These are phyloP conservation scores for Diorhabda carinulata DNA, from an alignment of 1,140 invertebrate genomes.

Conservation along the genomic window DNA sequence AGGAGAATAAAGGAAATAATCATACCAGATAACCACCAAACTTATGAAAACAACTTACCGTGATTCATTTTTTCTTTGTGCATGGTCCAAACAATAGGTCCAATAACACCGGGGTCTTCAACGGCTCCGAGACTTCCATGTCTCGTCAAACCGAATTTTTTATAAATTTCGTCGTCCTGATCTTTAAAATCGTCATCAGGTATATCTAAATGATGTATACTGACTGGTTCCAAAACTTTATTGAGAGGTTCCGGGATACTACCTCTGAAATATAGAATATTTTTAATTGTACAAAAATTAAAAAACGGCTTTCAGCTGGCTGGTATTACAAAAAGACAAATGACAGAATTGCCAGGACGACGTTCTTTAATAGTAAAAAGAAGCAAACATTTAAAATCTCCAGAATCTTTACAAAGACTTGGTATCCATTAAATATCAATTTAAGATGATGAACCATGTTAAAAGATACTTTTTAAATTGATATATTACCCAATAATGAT, in stretches of 20 bases:
- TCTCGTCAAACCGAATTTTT: conserved; percentile 40
- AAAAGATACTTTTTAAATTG: too few species aligned
- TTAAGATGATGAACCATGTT: too few species aligned
- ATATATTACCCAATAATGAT: too few species aligned
- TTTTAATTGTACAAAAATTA: neutral
- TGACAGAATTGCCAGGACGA: neutral
- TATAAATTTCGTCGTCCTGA: conserved; percentile 27
- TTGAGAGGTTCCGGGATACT: conserved; percentile 69
- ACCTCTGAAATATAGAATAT: conserved; percentile 49
- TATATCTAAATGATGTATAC: conserved; percentile 61
- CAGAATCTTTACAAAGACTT: too few species aligned
- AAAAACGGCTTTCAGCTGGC: neutral
- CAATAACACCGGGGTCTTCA: conserved; percentile 77
- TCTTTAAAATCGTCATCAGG: conserved; percentile 49
- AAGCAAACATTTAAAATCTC: too few species aligned
- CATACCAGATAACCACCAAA: too few species aligned
- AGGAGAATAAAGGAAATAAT: too few species aligned
- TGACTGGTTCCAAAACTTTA: conserved; percentile 71
- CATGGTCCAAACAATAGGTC: conserved; percentile 75
- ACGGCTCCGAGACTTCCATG: conserved; percentile 56
- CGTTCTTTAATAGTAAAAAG: neutral
- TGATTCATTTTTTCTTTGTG: conserved; percentile 54
- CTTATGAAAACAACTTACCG: conserved; percentile 24
- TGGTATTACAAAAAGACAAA: neutral
- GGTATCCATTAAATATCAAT: too few species aligned